A percentile compares a stretch with the other conserved stretches of the same genome.
These are phyloP conservation scores for Meloidogyne floridensis DNA, from an alignment of 1,140 invertebrate genomes.

Conservation along the genomic window DNA sequence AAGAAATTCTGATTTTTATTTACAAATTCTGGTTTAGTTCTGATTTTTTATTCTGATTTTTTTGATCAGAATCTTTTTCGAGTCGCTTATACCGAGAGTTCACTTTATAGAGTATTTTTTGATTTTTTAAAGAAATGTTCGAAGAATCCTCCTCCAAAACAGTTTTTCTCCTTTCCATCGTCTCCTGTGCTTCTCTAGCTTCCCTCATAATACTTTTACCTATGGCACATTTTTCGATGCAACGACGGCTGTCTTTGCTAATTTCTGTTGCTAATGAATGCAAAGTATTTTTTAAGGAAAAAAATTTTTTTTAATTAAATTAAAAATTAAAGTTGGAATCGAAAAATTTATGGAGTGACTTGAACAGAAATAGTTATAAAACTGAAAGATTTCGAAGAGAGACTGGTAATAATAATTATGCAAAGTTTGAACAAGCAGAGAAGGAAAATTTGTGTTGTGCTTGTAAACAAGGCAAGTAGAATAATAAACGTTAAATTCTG, in stretches of 20 bases:
- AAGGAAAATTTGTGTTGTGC: background rate
- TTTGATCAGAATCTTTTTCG: too few relatives aligned
- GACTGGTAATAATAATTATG: background rate
- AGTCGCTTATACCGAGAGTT: too few relatives aligned
- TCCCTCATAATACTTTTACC: background rate
- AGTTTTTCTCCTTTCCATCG: background rate
- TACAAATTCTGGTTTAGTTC: too few relatives aligned
- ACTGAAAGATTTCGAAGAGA: background rate
- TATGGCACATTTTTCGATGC: background rate
- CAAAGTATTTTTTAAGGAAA: background rate
- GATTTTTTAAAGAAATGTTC: background rate
- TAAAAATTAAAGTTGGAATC: slow-evolving; percentile 1
- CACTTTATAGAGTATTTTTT: background rate
- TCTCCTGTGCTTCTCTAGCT: background rate
- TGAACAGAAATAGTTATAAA: background rate
- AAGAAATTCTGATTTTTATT: too few relatives aligned
- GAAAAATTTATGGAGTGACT: background rate
- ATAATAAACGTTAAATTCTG: too few relatives aligned
- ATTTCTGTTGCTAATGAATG: slow-evolving; percentile 6
- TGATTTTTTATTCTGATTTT: too few relatives aligned
- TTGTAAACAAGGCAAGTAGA: background rate
- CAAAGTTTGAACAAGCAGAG: background rate
- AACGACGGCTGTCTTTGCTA: background rate
- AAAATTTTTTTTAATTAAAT: background rate
- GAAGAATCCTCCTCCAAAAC: background rate